Conservation (phyloP, 2,113 vertebrate genomes). For the Crotalus helleri region DNA sequence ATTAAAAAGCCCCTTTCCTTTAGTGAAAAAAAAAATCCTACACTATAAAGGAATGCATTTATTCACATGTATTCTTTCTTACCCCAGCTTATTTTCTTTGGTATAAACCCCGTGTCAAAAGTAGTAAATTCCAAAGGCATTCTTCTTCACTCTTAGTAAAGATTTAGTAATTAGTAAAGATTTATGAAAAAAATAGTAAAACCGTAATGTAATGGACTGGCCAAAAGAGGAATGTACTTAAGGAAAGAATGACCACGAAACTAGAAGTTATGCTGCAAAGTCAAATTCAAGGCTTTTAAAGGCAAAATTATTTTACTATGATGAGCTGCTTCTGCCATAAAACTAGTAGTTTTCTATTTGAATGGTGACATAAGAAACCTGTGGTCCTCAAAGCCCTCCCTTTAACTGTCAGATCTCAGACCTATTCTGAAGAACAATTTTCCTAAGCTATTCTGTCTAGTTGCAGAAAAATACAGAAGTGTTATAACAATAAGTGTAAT, state of each 20-base stretch:
- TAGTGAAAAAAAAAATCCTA: neutral
- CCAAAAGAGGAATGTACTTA: neutral
- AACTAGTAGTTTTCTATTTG: neutral
- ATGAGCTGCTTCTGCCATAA: neutral
- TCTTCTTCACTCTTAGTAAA: neutral
- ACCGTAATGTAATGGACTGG: neutral
- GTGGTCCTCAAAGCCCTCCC: no score
- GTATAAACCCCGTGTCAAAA: neutral
- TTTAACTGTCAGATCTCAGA: neutral
- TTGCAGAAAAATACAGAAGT: neutral
- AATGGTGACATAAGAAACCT: neutral
- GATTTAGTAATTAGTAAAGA: neutral
- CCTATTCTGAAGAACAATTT: neutral
- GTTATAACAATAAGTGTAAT: neutral
- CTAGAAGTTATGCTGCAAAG: neutral
- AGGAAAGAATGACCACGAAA: fast-evolving
- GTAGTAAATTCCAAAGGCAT: neutral
- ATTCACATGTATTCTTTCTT: neutral
- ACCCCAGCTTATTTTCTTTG: neutral
- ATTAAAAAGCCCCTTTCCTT: neutral
- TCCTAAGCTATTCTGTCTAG: neutral
- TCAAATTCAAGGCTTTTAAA: neutral
- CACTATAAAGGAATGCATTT: neutral
- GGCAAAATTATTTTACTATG: neutral
- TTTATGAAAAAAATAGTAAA: neutral